Evolutionary conservation across 2,888 invertebrate species (phyloP).

Genomic region (Luffia ferchaultella): DNA sequence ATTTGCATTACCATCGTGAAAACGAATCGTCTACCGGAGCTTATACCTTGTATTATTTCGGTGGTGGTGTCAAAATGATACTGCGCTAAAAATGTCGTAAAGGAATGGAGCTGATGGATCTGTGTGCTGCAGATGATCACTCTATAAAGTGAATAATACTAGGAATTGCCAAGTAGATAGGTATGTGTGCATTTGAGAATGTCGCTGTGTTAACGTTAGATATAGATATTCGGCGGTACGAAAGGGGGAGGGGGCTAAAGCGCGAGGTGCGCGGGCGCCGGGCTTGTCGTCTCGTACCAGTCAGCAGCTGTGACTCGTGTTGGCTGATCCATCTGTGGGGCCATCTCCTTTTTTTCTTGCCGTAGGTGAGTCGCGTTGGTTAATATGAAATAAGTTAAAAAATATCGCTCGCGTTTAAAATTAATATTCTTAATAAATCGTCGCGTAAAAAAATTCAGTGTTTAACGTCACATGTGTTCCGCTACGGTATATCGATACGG

Average conservation of each 20-base stretch:
- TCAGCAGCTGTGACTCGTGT: conserved; percentile 65
- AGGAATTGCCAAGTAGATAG: too few species aligned
- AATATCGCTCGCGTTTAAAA: background rate
- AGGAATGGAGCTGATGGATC: conserved; percentile 7
- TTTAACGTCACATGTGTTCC: background rate
- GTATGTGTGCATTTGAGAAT: too few species aligned
- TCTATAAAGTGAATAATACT: background rate
- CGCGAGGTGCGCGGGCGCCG: conserved; percentile 24
- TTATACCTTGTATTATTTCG: conserved; percentile 54
- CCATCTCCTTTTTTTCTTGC: conserved; percentile 56
- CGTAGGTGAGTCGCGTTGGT: conserved; percentile 51
- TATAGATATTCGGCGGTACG: conserved; percentile 15
- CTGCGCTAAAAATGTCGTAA: conserved; percentile 59
- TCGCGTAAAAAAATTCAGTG: background rate
- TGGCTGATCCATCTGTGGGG: conserved; percentile 71
- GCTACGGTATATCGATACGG: background rate
- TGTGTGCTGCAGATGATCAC: background rate
- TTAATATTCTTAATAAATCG: background rate
- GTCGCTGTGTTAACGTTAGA: too few species aligned
- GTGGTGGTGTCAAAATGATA: conserved; percentile 63
- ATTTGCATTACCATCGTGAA: conserved; percentile 19
- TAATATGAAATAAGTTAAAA: background rate
- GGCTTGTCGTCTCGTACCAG: conserved; percentile 40
- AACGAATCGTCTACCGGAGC: conserved; percentile 37
- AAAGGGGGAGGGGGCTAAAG: conserved; percentile 11